Conservation (phyloP, 2,888 invertebrate genomes). For the Cheilosia scutellata region DNA sequence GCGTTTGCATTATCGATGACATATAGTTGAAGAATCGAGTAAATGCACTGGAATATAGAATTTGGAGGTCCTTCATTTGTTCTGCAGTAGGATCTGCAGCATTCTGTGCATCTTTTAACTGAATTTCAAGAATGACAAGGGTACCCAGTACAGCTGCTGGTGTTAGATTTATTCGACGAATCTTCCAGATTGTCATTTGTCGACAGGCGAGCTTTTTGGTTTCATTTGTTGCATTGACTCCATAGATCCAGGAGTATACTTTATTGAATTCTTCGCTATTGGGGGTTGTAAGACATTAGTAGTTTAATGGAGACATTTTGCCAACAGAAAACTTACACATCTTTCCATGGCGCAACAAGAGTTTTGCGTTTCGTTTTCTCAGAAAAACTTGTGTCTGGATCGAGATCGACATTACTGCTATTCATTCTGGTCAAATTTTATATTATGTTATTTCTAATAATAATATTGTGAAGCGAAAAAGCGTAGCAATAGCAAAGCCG, state of each 20-base stretch:
- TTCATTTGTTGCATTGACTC: conserved; percentile 64
- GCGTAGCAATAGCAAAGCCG: too few relatives aligned
- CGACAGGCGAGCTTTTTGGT: conserved; percentile 78
- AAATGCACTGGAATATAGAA: conserved; percentile 81
- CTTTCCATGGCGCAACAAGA: conserved; percentile 82
- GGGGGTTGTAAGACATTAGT: not conserved
- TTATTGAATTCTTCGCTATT: conserved; percentile 80
- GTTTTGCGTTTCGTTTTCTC: conserved; percentile 78
- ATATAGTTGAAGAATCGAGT: conserved; percentile 83
- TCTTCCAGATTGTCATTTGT: conserved; percentile 81
- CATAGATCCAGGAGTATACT: conserved; percentile 81
- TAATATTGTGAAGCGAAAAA: not conserved
- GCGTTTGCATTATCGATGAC: conserved; percentile 82
- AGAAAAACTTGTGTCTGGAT: not conserved
- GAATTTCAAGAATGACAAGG: conserved; percentile 80
- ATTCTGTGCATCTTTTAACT: conserved; percentile 79
- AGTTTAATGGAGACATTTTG: not conserved
- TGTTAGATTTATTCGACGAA: conserved; percentile 81
- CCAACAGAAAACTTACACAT: conserved; percentile 79
- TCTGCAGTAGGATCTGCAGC: not conserved
- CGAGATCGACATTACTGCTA: not conserved
- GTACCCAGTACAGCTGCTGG: conserved; percentile 83
- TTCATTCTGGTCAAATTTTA: conserved; percentile 18
- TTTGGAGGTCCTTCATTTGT: conserved; percentile 77
- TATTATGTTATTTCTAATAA: not conserved